Conservation (phyloP, 1,140 invertebrate species). For the Chionoecetes opilio region DNA sequence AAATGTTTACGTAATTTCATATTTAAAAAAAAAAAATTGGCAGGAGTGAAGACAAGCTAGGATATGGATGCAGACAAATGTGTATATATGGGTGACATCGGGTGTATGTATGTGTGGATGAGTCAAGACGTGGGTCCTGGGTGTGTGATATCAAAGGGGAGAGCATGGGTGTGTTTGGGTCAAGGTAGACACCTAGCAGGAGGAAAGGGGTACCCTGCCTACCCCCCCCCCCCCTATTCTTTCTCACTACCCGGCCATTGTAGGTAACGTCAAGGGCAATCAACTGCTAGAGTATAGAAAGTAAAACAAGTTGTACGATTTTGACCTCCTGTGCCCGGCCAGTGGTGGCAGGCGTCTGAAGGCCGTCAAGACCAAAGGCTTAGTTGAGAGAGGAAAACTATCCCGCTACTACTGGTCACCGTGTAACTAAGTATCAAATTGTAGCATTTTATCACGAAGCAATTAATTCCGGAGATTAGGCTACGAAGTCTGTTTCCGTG, state of each 20-base stretch:
- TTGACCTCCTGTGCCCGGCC: constrained; percentile 32
- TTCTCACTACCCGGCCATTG: not conserved
- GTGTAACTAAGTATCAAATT: not conserved
- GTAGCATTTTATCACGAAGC: not conserved
- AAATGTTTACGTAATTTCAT: no score
- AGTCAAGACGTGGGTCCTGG: not conserved
- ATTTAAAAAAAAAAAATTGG: no score
- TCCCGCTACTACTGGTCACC: not conserved
- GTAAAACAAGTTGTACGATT: constrained; percentile 55
- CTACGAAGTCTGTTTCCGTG: not conserved
- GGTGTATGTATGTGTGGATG: not conserved
- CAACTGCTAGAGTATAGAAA: constrained; percentile 38
- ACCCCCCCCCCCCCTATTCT: not conserved
- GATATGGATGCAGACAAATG: not conserved
- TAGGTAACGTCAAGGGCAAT: not conserved
- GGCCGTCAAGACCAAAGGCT: not conserved
- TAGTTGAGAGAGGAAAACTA: not conserved
- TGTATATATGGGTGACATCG: not conserved
- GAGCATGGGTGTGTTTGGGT: constrained; percentile 14
- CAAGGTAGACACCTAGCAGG: not conserved
- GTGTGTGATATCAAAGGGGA: not conserved
- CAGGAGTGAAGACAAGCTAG: not conserved
- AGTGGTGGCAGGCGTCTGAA: not conserved
- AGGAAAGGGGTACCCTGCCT: not conserved
- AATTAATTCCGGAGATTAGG: not conserved